Percentiles rank a stretch among this genome's conserved stretches.
phyloP scores from a whole-genome alignment of 2,888 invertebrate species.

The Ophion slaviceki region DNA sequence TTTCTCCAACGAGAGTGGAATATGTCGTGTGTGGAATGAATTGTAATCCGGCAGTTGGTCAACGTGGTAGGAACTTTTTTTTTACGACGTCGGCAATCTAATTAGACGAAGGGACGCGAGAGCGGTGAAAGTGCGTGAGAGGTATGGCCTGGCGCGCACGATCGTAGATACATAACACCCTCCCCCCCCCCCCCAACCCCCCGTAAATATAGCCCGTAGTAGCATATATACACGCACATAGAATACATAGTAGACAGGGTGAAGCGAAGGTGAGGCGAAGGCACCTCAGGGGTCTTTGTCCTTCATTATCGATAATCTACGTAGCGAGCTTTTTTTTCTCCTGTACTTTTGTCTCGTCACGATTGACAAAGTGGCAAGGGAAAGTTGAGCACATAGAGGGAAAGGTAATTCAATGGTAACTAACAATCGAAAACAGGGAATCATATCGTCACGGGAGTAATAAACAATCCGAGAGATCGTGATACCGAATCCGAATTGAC shows the following conservation, averaged over 20 bases:
- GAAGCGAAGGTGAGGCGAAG: neutral
- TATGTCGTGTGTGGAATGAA: slow-evolving; percentile 1
- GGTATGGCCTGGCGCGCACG: slow-evolving; percentile 22
- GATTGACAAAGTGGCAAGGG: slow-evolving; percentile 29
- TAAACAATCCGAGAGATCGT: too few relatives aligned
- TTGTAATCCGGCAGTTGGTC: neutral
- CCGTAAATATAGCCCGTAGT: slow-evolving; percentile 7
- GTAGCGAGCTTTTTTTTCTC: slow-evolving; percentile 4
- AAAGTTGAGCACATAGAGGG: neutral
- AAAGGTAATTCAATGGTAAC: neutral
- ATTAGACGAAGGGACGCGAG: slow-evolving; percentile 38
- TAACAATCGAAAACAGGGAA: slow-evolving; percentile 2
- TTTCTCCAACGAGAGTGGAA: neutral
- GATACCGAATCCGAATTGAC: neutral
- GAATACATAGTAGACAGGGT: neutral
- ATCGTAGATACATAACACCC: neutral
- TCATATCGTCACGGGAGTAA: too few relatives aligned
- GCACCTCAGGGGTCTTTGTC: slow-evolving; percentile 48
- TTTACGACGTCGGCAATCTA: slow-evolving; percentile 48
- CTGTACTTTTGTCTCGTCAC: slow-evolving; percentile 33
- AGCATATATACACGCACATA: neutral
- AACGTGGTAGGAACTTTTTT: slow-evolving; percentile 32
- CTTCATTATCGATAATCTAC: slow-evolving; percentile 53
- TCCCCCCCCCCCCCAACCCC: neutral
- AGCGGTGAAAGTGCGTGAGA: slow-evolving; percentile 34